Evolutionary conservation across 2,797 vertebrate genomes (phyloP).

Genomic region (Tympanoctomys barrerae): DNA sequence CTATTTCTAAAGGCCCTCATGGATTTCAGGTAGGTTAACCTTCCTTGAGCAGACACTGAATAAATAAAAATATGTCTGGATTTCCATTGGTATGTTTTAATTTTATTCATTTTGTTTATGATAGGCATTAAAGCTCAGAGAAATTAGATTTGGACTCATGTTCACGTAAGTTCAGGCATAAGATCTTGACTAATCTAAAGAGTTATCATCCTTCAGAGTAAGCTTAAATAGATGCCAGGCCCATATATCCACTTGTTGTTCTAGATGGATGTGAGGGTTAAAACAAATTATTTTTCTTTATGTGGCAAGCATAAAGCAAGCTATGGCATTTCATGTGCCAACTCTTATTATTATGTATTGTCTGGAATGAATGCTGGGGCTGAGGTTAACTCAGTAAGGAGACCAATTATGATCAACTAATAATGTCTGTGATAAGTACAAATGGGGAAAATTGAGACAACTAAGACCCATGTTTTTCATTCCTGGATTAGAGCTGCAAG

Average conservation of each 20-base stretch:
- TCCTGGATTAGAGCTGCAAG: neutral
- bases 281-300: neutral
- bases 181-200: neutral
- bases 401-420: conserved; percentile 4
- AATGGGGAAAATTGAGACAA: neutral
- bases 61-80: neutral
- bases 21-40: conserved; percentile 23
- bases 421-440: neutral
- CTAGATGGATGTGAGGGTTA: neutral
- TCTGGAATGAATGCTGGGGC: conserved; percentile 24
- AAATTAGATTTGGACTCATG: neutral
- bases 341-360: neutral
- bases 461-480: neutral
- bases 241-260: neutral
- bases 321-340: neutral
- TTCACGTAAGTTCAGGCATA: neutral
- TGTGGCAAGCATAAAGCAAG: neutral
- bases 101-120: neutral
- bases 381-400: neutral
- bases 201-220: neutral
- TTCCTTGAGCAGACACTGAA: neutral
- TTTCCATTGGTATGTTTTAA: neutral
- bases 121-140: neutral
- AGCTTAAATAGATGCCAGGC: neutral
- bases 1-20: conserved; percentile 16